Base-by-base conservation (phyloP, 2,888 invertebrate genomes). In the Frankliniella intonsa region DNA sequence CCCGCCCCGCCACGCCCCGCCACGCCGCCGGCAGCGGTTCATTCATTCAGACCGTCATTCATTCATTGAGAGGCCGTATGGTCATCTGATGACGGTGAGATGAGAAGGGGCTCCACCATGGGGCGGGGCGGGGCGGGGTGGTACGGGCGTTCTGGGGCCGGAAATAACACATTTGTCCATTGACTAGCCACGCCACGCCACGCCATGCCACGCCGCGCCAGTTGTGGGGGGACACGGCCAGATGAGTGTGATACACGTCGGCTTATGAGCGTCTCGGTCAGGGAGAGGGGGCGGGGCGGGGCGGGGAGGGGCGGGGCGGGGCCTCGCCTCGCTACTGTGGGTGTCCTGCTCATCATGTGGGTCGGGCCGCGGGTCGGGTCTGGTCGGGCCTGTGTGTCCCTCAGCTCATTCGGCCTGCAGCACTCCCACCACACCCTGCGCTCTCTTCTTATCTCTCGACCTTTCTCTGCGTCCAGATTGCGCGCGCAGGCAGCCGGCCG, bases 91-190 rank as follows among this genome's bases (percentile, higher is more conserved):
- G 69, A 76, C 69, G 69, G 69, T 10, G 62, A 62, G 62, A 62
- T 62, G 62, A 62, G 62, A 62, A n/a, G 62, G 62, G 38, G 38
- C 38, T 38, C 38, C 38, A 38, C 38, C 38, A 38, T 5, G 38
- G 38, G 5, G 38, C 38, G 38, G 38, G 38, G 38, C 38, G 38
- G 38, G 38, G 38, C 38, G 38, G 55, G 62, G 62, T 17, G 12
- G 62, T 62, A 62, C 62, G 69, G 69, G 69, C 69, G 69, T 76
- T 76, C 69, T 76, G 69, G 69, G 69, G 69, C 69, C 69, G 69
- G 69, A 76, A 87, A 87, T 87, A 87, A 87, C 69, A 76, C 69
- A 76, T 76, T 87, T 87, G 87, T 87, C 87, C 87, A 87, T 87
- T 86, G 55, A 55, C 86, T 87, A 86, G 84, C 84, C 84, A 84